Percentiles rank a stretch among this genome's conserved stretches.
phyloP scores from a whole-genome alignment of 2,113 vertebrate genomes.

The Oryzias celebensis region DNA sequence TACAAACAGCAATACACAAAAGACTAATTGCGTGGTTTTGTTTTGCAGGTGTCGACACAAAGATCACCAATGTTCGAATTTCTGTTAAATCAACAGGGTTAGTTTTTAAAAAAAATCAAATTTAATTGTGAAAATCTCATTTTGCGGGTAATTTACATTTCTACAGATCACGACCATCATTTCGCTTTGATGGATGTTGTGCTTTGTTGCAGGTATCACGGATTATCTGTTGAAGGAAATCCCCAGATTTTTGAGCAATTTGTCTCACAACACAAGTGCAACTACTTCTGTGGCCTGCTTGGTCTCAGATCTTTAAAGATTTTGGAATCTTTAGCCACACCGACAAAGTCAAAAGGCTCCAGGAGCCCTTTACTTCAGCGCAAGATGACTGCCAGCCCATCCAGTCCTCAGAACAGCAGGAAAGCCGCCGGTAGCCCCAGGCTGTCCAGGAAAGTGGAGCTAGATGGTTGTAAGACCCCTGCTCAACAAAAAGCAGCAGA shows the following conservation, averaged over 20 bases:
- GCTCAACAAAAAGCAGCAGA: constrained; percentile 68
- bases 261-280: constrained; percentile 83
- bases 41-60: constrained; percentile 89
- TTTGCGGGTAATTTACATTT: constrained; percentile 49
- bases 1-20: constrained; percentile 15
- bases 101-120: constrained; percentile 18
- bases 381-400: constrained; percentile 78
- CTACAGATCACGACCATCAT: background rate
- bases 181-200: constrained; percentile 15
- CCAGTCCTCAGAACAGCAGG: constrained; percentile 85
- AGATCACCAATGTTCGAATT: constrained; percentile 89
- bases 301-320: constrained; percentile 80
- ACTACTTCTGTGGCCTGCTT: constrained; percentile 87
- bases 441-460: constrained; percentile 71
- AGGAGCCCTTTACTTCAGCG: constrained; percentile 86
- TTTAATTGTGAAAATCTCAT: constrained; percentile 14
- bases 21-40: constrained; percentile 26
- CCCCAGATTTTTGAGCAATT: constrained; percentile 90
- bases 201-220: constrained; percentile 84
- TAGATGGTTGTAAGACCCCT: constrained; percentile 46
- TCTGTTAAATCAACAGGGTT: constrained; percentile 89
- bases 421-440: constrained; percentile 82
- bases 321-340: constrained; percentile 76
- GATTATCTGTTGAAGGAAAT: constrained; percentile 84
- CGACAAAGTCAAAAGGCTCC: constrained; percentile 84